Conservation (phyloP, 2,797 vertebrate genomes). For the Liparis tanakae region DNA sequence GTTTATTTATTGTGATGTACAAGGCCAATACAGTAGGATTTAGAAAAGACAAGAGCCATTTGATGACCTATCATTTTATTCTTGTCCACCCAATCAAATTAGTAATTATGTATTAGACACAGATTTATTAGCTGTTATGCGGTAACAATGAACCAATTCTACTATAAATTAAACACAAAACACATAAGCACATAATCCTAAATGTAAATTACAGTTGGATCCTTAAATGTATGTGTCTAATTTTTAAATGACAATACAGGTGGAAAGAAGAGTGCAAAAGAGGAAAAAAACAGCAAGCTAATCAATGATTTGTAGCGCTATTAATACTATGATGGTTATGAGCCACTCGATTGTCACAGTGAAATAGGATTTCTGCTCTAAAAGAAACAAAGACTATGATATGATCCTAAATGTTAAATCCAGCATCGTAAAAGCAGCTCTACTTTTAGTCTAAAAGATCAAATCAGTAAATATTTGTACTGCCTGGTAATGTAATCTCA, state of each 20-base stretch:
- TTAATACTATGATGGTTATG: background rate
- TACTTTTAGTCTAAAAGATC: too few species aligned
- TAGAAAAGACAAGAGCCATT: background rate
- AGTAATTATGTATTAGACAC: background rate
- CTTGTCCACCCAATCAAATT: background rate
- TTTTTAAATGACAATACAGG: too few species aligned
- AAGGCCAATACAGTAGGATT: constrained; percentile 3
- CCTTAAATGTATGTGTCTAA: background rate
- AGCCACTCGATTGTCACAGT: background rate
- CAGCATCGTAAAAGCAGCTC: too few species aligned
- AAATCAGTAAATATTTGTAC: too few species aligned
- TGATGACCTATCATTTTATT: background rate
- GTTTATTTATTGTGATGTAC: constrained; percentile 6
- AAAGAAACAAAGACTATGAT: background rate
- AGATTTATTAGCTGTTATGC: background rate
- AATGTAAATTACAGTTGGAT: background rate
- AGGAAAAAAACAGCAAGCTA: background rate
- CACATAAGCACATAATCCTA: background rate
- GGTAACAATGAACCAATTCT: background rate
- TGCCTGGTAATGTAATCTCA: too few species aligned
- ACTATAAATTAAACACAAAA: background rate
- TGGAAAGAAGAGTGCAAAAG: background rate
- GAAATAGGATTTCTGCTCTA: background rate
- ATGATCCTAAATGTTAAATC: background rate
- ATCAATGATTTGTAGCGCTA: background rate